These are phyloP conservation scores for Hiodon alosoides DNA, from an alignment of 2,113 vertebrate genomes.

Conservation along the genomic window DNA sequence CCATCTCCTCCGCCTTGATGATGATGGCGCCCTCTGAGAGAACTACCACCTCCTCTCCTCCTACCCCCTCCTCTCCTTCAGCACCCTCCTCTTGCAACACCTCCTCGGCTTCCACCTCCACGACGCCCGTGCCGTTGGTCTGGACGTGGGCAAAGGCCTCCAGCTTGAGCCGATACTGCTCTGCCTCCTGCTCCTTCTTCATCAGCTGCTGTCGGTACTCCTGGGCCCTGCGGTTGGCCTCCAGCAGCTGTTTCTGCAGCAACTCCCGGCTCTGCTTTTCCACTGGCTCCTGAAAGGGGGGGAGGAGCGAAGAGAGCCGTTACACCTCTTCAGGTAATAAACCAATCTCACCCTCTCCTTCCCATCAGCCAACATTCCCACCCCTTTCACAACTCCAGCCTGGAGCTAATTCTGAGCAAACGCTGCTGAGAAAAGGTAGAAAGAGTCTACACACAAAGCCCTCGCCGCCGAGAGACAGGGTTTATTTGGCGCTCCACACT, in stretches of 20 bases:
- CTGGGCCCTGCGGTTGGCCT: constrained; percentile 74
- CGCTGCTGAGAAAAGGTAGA: background rate
- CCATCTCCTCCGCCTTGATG: constrained; percentile 58
- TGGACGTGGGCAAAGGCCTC: constrained; percentile 71
- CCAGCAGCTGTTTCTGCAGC: constrained; percentile 72
- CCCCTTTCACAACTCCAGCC: too few species aligned
- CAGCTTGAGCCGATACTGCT: constrained; percentile 70
- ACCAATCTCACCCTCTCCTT: too few species aligned
- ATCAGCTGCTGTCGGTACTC: constrained; percentile 77
- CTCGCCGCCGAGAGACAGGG: background rate
- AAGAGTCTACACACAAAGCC: background rate
- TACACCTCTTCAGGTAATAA: too few species aligned
- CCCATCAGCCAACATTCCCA: too few species aligned
- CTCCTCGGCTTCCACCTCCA: constrained; percentile 46
- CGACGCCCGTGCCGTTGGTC: constrained; percentile 36
- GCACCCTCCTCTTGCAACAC: constrained; percentile 38
- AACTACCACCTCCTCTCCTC: constrained; percentile 55
- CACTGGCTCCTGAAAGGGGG: background rate
- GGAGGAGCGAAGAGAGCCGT: too few species aligned
- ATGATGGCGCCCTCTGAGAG: constrained; percentile 61
- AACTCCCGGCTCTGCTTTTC: constrained; percentile 45
- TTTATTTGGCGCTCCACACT: constrained; percentile 14
- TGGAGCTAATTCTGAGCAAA: too few species aligned
- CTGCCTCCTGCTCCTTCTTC: constrained; percentile 78
- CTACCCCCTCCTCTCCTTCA: constrained; percentile 27